These are phyloP conservation scores for Aspidiotus destructor DNA, from an alignment of 2,888 invertebrate genomes.

Conservation along the genomic window DNA sequence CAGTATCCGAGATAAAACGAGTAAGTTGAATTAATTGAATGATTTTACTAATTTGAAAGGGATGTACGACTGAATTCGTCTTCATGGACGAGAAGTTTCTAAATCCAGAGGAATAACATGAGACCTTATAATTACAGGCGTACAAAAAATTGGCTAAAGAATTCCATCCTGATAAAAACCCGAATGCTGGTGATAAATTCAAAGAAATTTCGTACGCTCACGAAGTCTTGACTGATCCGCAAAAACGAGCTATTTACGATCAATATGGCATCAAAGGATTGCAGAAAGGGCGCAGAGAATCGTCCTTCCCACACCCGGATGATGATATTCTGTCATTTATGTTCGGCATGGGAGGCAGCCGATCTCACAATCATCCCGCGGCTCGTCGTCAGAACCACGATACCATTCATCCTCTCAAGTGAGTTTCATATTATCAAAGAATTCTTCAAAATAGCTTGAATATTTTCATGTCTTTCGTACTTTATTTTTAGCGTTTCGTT, in stretches of 20 bases:
- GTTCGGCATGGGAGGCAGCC: conserved; percentile 47
- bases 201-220: conserved; percentile 94
- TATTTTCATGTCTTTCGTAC: conserved; percentile 5
- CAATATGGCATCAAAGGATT: conserved; percentile 77
- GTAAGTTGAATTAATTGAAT: no score
- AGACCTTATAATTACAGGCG: conserved; percentile 50
- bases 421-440: conserved; percentile 36
- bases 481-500: conserved; percentile 57
- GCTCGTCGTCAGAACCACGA: conserved; percentile 61
- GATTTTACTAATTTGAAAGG: no score
- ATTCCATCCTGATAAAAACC: conserved; percentile 87
- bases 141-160: conserved; percentile 87
- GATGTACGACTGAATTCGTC: no score
- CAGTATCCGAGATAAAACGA: no score
- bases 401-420: conserved; percentile 69
- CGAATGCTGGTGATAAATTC: conserved; percentile 81
- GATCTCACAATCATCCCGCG: conserved; percentile 43
- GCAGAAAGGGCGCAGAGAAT: conserved; percentile 52
- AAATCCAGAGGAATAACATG: no score
- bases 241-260: conserved; percentile 77
- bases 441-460: not conserved
- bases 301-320: conserved; percentile 36
- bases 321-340: conserved; percentile 61
- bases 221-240: conserved; percentile 81
- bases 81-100: no score